These are phyloP conservation scores for Apodemia duryi DNA, from an alignment of 2,888 invertebrate species.

Conservation along the genomic window DNA sequence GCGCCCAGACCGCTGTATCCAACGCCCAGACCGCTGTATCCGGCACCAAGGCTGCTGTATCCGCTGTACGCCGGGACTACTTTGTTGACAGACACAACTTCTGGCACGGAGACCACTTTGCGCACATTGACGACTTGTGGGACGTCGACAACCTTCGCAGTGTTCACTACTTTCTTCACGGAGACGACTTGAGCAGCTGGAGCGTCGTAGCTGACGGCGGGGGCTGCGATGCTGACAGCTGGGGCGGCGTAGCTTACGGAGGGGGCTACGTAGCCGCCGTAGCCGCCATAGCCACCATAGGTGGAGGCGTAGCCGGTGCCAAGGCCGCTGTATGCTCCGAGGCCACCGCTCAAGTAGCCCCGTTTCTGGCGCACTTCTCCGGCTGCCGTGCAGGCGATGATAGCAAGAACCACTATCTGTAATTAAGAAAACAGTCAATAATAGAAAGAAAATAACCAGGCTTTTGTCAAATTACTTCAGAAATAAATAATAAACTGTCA, in stretches of 20 bases:
- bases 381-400: slow-evolving; percentile 35
- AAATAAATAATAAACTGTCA: too few relatives aligned
- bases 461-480: too few relatives aligned
- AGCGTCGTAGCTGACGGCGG: slow-evolving; percentile 30
- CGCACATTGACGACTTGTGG: slow-evolving; percentile 46
- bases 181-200: slow-evolving; percentile 38
- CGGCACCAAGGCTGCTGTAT: slow-evolving; percentile 28
- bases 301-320: background rate
- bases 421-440: background rate
- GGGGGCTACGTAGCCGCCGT: slow-evolving; percentile 20
- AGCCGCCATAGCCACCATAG: slow-evolving; percentile 23
- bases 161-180: slow-evolving; percentile 47
- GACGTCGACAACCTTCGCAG: slow-evolving; percentile 40
- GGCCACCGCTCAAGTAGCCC: slow-evolving; percentile 38
- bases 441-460: background rate
- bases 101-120: slow-evolving; percentile 48
- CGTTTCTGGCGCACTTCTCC: slow-evolving; percentile 45
- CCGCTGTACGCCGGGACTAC: slow-evolving; percentile 44
- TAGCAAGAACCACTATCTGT: slow-evolving; percentile 4
- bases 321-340: slow-evolving; percentile 15
- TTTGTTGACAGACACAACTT: slow-evolving; percentile 52
- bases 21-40: slow-evolving; percentile 29
- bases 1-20: slow-evolving; percentile 29
- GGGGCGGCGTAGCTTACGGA: slow-evolving; percentile 15
- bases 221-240: slow-evolving; percentile 20